Percentiles rank a stretch among this genome's conserved stretches.
Evolutionary conservation across 1,140 invertebrate species (phyloP).

Genomic region (Dinothrombium tinctorium): DNA sequence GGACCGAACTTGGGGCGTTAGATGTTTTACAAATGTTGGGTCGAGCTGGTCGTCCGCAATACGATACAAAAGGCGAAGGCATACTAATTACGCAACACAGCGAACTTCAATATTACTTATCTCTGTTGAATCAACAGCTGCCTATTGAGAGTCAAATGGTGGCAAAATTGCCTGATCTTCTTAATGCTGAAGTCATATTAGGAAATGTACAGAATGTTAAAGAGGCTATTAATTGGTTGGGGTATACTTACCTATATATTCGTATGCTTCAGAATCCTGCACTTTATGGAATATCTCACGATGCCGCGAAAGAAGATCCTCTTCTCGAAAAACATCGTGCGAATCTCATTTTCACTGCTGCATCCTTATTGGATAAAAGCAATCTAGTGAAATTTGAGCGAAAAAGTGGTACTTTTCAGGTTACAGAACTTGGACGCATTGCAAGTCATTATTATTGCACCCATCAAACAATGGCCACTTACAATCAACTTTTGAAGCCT

Average conservation of each 20-base stretch:
- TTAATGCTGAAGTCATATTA: slow-evolving; percentile 93
- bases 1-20: slow-evolving; percentile 86
- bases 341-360: slow-evolving; percentile 89
- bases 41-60: slow-evolving; percentile 88
- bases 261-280: slow-evolving; percentile 55
- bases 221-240: slow-evolving; percentile 84
- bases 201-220: slow-evolving; percentile 83
- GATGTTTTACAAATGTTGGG: slow-evolving; percentile 95
- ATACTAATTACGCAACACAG: slow-evolving; percentile 97
- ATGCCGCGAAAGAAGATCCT: slow-evolving; percentile 43
- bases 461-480: slow-evolving; percentile 83
- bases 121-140: slow-evolving; percentile 74
- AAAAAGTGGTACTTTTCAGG: slow-evolving; percentile 74
- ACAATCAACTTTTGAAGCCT: slow-evolving; percentile 87
- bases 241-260: slow-evolving; percentile 93
- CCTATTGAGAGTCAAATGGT: slow-evolving; percentile 36
- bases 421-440: slow-evolving; percentile 82
- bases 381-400: slow-evolving; percentile 87
- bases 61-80: slow-evolving; percentile 94
- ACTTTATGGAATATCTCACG: slow-evolving; percentile 71
- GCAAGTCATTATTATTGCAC: slow-evolving; percentile 96
- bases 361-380: slow-evolving; percentile 64
- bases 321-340: slow-evolving; percentile 65
- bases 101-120: slow-evolving; percentile 94
- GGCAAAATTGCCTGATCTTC: slow-evolving; percentile 59